Percentiles rank a stretch among this genome's conserved stretches.
Conservation (phyloP, 2,888 invertebrate genomes). For the Chironomus riparius region DNA sequence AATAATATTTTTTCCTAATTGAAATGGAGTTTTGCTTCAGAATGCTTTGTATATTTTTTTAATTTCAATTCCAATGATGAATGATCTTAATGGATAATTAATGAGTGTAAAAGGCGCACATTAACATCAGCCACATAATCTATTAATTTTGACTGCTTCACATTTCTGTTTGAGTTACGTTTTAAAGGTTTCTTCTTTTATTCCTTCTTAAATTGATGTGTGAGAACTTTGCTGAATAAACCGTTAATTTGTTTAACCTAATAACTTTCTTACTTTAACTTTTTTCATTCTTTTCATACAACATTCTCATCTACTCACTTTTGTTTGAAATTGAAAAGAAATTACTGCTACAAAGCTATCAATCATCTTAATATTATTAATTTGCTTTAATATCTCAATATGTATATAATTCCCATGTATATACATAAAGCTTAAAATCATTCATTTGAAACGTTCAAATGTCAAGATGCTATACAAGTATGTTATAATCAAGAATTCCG, state of each 20-base stretch:
- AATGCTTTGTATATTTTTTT: neutral
- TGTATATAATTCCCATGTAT: neutral
- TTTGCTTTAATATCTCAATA: neutral
- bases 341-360: neutral
- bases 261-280: neutral
- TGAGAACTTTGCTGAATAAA: neutral
- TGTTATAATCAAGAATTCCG: too few relatives aligned
- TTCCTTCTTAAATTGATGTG: neutral
- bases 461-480: too few relatives aligned
- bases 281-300: neutral
- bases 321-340: neutral
- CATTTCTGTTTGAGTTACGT: neutral
- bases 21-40: neutral
- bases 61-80: neutral
- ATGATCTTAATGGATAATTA: conserved; percentile 26
- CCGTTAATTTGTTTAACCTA: neutral
- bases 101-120: conserved; percentile 1
- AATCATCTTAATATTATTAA: neutral
- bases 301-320: neutral
- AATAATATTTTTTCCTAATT: neutral
- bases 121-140: neutral
- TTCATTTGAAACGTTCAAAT: too few relatives aligned
- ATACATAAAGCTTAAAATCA: too few relatives aligned
- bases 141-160: neutral
- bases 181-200: neutral